Evolutionary conservation across 2,888 invertebrate genomes (phyloP), one percentile per base, ranked within the genome.

Genomic region (Scaptomyza parva): DNA sequence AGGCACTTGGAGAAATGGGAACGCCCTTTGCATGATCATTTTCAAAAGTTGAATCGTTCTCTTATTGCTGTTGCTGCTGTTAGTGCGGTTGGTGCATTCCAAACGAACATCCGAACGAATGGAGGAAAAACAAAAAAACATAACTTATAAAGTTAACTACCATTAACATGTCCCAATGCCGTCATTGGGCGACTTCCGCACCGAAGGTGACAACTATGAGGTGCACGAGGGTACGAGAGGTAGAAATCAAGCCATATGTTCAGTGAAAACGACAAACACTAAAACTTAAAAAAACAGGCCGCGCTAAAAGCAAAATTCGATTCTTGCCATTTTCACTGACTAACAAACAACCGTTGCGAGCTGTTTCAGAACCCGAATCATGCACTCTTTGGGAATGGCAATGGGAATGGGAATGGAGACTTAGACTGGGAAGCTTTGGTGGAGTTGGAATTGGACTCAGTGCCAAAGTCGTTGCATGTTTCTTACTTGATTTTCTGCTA

Each of bases 271-370:
- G 75, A 82, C 78, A 84, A 76, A 73, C 84, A 83, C 78, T 76
- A 80, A 78, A 85, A 85, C 63, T 74, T 77, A 33, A 82, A 64
- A 70, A 87, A 86, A 84, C 87, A 77, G 84, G 87, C 86, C 86
- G 87, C 86, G 87, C 83, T 84, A 84, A 84, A 84, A 84, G 84
- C 84, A 84, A 84, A 84, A 87, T 84, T 87, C 84, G 78, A 84
- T 84, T 84, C 84, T 78, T 84, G 75, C 79, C 86, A 86, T 83
- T 82, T 86, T 61, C 80, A 79, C 74, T 68, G 86, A 69, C 84
- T 77, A 87, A 84, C 86, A 87, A 82, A 86, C 87, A 87, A 82
- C 87, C 86, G 78, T 82, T 86, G 76, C 65, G 48, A 61, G 68
- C 58, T 54, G 48, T 37, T 43, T 22, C 61, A 54, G 73, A 55